phyloP scores from a whole-genome alignment of 2,888 invertebrate species.

The Elaeidobius kamerunicus region DNA sequence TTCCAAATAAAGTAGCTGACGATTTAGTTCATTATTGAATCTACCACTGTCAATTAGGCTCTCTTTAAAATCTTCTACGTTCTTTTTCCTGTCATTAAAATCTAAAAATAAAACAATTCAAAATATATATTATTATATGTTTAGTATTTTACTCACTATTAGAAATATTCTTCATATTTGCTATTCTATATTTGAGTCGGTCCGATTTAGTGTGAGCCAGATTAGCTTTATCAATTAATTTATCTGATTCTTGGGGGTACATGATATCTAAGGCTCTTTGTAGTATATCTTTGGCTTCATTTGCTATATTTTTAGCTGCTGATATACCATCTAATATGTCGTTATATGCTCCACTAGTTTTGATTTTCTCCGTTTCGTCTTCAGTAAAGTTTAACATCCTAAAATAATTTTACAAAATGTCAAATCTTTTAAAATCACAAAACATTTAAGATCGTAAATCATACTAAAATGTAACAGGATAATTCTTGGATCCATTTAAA shows the following conservation, averaged over 20 bases:
- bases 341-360: constrained; percentile 65
- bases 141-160: constrained; percentile 31
- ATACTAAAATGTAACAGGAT: no score
- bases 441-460: no score
- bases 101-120: constrained; percentile 32
- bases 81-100: constrained; percentile 35
- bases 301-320: constrained; percentile 61
- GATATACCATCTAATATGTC: constrained; percentile 71
- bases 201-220: constrained; percentile 57
- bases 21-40: constrained; percentile 40
- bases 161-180: constrained; percentile 39
- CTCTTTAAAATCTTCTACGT: constrained; percentile 53
- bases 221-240: constrained; percentile 54
- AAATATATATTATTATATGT: not conserved
- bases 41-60: constrained; percentile 48
- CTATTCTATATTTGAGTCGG: constrained; percentile 52
- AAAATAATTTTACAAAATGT: constrained; percentile 12
- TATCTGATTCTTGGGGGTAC: constrained; percentile 49
- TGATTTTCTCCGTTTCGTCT: constrained; percentile 60
- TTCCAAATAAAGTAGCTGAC: constrained; percentile 36
- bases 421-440: no score
- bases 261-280: constrained; percentile 44
- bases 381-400: constrained; percentile 43
- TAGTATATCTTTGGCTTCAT: constrained; percentile 52
- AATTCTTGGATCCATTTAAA: no score